Percentiles rank a stretch among this genome's conserved stretches.
phyloP scores from a whole-genome alignment of 2,888 invertebrate genomes.

The Fabriciana adippe region DNA sequence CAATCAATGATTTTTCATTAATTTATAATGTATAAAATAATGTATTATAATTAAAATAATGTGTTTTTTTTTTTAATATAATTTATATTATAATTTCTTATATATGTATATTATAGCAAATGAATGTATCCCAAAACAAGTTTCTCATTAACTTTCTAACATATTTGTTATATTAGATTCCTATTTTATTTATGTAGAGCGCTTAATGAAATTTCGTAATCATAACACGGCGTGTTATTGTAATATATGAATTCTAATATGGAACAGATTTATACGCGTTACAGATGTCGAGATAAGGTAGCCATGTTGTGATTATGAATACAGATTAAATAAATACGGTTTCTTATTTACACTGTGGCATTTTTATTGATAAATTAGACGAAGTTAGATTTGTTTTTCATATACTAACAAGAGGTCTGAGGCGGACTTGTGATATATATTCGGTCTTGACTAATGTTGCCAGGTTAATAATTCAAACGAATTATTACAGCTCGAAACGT shows the following conservation, averaged over 20 bases:
- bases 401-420: not conserved
- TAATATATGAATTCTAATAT: not conserved
- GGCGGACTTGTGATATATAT: not conserved
- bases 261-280: constrained; percentile 1
- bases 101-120: not conserved
- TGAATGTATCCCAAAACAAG: not conserved
- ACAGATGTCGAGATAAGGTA: not conserved
- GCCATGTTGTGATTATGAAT: constrained; percentile 16
- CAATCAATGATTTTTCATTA: not conserved
- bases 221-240: constrained; percentile 11
- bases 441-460: constrained; percentile 8
- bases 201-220: constrained; percentile 1
- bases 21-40: too few relatives aligned
- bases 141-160: constrained; percentile 1
- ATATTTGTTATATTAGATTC: constrained; percentile 9
- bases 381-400: not conserved
- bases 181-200: constrained; percentile 16
- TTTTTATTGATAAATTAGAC: not conserved
- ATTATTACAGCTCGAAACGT: too few relatives aligned
- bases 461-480: not conserved
- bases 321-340: constrained; percentile 1
- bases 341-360: constrained; percentile 14
- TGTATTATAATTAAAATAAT: too few relatives aligned
- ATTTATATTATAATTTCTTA: not conserved
- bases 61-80: not conserved